Evolutionary conservation across 2,888 invertebrate species (phyloP).

Genomic region (Cecidostiba fungosa): DNA sequence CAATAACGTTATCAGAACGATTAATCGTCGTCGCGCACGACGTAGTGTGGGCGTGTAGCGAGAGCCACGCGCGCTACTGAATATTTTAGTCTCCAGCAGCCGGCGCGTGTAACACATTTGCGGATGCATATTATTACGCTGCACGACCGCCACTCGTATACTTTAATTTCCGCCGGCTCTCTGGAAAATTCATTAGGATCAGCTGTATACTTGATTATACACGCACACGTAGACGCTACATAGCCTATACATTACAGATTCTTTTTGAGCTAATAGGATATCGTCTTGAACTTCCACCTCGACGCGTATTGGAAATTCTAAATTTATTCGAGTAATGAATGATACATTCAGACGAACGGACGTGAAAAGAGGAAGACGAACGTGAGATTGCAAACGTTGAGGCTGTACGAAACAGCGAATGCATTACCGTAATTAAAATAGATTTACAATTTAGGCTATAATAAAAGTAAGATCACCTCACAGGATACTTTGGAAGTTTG

Average conservation of each 20-base stretch:
- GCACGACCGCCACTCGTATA: constrained; percentile 25
- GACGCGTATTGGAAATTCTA: constrained; percentile 11
- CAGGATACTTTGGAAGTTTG: too few species aligned
- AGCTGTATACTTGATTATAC: constrained; percentile 12
- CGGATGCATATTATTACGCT: constrained; percentile 52
- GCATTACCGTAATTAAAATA: too few species aligned
- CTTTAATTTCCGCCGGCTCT: constrained; percentile 52
- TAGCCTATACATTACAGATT: too few species aligned
- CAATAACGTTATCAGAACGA: constrained; percentile 34
- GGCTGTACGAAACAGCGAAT: too few species aligned
- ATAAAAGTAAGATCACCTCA: too few species aligned
- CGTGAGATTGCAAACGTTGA: too few species aligned
- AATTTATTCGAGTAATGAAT: background rate
- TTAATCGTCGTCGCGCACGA: constrained; percentile 13
- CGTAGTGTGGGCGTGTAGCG: background rate
- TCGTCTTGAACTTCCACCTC: background rate
- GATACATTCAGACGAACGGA: background rate
- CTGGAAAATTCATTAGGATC: constrained; percentile 60
- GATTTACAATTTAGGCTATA: too few species aligned
- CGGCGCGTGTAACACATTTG: constrained; percentile 29
- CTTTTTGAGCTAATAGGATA: too few species aligned
- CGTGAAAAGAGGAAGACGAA: background rate
- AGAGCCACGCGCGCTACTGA: constrained; percentile 21
- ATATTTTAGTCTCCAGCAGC: constrained; percentile 39
- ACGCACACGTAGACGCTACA: background rate